These are phyloP conservation scores for Drymonia ruficornis DNA, from an alignment of 2,888 invertebrate species.

Conservation along the genomic window DNA sequence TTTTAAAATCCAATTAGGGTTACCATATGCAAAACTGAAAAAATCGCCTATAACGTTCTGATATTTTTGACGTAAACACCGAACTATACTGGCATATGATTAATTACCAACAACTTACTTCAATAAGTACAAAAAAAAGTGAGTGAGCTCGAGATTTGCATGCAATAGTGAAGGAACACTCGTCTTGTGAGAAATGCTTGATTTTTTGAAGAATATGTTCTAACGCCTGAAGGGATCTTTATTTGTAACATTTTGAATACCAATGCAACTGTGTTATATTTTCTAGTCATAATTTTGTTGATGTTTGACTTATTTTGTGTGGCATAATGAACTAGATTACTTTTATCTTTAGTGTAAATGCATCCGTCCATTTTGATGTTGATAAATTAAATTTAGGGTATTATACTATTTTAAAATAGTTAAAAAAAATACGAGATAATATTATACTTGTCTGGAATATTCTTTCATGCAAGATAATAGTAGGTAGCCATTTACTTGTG, in stretches of 20 bases:
- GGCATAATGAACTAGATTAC: constrained; percentile 13
- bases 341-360: neutral
- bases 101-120: too few relatives aligned
- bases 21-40: too few relatives aligned
- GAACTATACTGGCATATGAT: too few relatives aligned
- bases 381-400: neutral
- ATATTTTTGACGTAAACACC: too few relatives aligned
- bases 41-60: too few relatives aligned
- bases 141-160: too few relatives aligned
- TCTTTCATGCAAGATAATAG: neutral
- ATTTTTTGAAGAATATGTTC: too few relatives aligned
- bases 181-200: too few relatives aligned
- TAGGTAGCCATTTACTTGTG: too few relatives aligned
- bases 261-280: constrained; percentile 27
- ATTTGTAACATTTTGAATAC: neutral
- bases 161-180: too few relatives aligned
- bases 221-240: neutral
- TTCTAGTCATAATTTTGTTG: constrained; percentile 37
- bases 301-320: constrained; percentile 17
- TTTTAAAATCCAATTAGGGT: too few relatives aligned
- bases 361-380: constrained; percentile 22
- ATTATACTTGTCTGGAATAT: neutral
- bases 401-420: neutral
- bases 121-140: too few relatives aligned
- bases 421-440: neutral